Conservation (phyloP, 2,888 invertebrate genomes). For the Antitype chi region DNA sequence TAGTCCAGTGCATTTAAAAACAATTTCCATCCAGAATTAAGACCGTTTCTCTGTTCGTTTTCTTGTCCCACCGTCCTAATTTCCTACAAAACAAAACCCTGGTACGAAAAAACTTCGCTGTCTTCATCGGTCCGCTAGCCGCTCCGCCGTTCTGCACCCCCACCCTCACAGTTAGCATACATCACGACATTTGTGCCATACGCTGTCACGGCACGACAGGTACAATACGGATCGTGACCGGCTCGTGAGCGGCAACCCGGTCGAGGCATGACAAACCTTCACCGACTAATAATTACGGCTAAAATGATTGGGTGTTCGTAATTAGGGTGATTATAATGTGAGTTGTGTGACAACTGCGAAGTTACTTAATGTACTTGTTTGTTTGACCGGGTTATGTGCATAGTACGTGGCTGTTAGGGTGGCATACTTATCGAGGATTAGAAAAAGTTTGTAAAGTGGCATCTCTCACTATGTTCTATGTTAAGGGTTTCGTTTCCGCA, state of each 20-base stretch:
- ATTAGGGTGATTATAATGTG: constrained; percentile 56
- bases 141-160: neutral
- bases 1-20: too few relatives aligned
- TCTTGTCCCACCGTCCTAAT: too few relatives aligned
- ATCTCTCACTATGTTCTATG: too few relatives aligned
- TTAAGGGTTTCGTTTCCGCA: too few relatives aligned
- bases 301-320: constrained; percentile 54
- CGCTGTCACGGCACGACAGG: constrained; percentile 43
- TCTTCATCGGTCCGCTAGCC: neutral
- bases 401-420: neutral
- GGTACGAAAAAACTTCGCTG: neutral
- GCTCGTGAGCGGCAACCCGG: constrained; percentile 39
- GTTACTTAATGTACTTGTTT: constrained; percentile 22
- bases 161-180: constrained; percentile 16
- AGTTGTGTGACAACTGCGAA: constrained; percentile 38
- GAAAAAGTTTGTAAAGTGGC: neutral
- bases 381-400: constrained; percentile 40
- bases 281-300: constrained; percentile 50
- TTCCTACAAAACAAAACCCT: too few relatives aligned
- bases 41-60: too few relatives aligned
- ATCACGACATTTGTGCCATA: constrained; percentile 36
- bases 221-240: constrained; percentile 42
- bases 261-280: constrained; percentile 48
- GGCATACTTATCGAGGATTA: neutral
- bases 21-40: too few relatives aligned